These are phyloP conservation scores for Torymus auratus DNA, from an alignment of 2,888 invertebrate genomes.

Conservation along the genomic window DNA sequence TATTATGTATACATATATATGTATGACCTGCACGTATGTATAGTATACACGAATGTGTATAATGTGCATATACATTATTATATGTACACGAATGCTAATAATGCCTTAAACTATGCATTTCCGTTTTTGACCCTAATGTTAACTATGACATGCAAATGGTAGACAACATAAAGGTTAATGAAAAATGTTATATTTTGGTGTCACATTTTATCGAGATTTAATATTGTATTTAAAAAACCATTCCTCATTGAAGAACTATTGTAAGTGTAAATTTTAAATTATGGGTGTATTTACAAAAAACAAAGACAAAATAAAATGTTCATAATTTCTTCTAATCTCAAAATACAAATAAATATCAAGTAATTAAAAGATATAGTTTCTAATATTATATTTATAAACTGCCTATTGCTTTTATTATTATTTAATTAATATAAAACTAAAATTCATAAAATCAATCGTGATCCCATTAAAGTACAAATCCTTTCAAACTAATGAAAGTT, in stretches of 20 bases:
- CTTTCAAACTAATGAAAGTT: conserved; percentile 38
- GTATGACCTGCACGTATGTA: conserved; percentile 27
- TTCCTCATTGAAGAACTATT: conserved; percentile 9
- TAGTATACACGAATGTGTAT: conserved; percentile 43
- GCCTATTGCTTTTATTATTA: conserved; percentile 7
- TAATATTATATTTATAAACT: not conserved
- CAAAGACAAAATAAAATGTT: not conserved
- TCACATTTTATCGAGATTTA: conserved; percentile 1
- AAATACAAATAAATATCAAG: not conserved
- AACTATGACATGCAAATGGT: not conserved
- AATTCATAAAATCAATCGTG: conserved; percentile 13
- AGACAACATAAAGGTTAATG: conserved; percentile 7
- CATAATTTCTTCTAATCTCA: not conserved
- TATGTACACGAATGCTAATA: conserved; percentile 23
- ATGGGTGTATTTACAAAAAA: not conserved
- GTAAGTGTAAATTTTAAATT: conserved; percentile 1
- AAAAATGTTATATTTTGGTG: conserved; percentile 15
- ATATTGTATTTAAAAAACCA: not conserved
- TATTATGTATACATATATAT: conserved; percentile 35
- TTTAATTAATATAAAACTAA: not conserved
- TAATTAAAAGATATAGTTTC: not conserved
- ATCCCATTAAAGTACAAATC: conserved; percentile 32
- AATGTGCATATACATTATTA: conserved; percentile 6
- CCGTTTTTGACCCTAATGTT: not conserved
- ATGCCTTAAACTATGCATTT: conserved; percentile 47